Evolutionary conservation across 2,888 invertebrate species (phyloP).

Genomic region (Chorisops tibialis): DNA sequence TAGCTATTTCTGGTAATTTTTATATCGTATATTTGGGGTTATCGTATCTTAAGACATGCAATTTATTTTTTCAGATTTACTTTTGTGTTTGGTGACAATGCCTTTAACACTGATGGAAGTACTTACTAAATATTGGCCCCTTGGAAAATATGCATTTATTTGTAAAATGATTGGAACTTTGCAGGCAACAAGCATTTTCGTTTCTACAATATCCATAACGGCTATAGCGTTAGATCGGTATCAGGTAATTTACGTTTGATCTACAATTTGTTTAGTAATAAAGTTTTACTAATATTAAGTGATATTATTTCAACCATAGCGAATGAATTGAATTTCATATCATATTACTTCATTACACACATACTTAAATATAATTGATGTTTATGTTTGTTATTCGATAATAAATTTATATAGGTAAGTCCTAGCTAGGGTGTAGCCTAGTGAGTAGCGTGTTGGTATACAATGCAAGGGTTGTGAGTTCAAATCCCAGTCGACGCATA

Average conservation of each 20-base stretch:
- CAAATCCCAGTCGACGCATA: too few species aligned
- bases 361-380: too few species aligned
- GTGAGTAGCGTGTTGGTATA: too few species aligned
- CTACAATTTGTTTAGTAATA: too few species aligned
- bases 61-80: slow-evolving; percentile 57
- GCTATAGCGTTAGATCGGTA: slow-evolving; percentile 85
- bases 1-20: slow-evolving; percentile 66
- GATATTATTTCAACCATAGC: not conserved
- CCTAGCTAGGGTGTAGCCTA: too few species aligned
- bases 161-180: slow-evolving; percentile 85
- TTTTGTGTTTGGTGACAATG: slow-evolving; percentile 85
- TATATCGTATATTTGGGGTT: not conserved
- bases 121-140: slow-evolving; percentile 79
- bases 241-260: slow-evolving; percentile 61
- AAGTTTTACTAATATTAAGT: too few species aligned
- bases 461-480: too few species aligned
- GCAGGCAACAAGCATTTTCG: slow-evolving; percentile 88
- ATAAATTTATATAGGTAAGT: too few species aligned
- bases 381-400: too few species aligned
- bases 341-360: too few species aligned
- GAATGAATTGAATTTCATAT: too few species aligned
- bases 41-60: not conserved
- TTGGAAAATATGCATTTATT: slow-evolving; percentile 67
- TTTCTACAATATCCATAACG: slow-evolving; percentile 90
- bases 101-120: slow-evolving; percentile 86